Evolutionary conservation across 2,797 vertebrate species (phyloP), one percentile per base, ranked within the genome.

Genomic region (Semotilus atromaculatus): DNA sequence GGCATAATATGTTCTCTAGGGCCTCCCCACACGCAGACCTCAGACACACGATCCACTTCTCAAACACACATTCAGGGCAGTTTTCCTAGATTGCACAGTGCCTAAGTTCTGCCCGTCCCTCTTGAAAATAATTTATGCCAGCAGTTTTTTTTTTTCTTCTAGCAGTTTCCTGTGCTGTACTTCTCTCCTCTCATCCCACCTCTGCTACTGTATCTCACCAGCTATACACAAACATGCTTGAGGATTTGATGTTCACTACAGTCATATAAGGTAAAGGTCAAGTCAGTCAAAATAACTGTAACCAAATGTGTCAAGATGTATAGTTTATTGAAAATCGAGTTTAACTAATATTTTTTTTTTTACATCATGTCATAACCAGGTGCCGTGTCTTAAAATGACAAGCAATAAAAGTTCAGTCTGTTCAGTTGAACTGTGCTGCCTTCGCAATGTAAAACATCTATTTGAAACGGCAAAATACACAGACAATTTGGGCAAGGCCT

Each of bases 21-120:
- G 78, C 40, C 26, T 80, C 18, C 26, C 7, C 26, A 45, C 77
- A 48, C 2, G 0, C 38, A 64, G 31, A 75, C 73, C 60, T 64
- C 60, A 64, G 55, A 48, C 26, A 13, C 76, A 79, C n/a, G 9
- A 66, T 79, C 76, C 60, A 45, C 26, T 62, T 79, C 21, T 36
- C 29, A 80, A 51, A 48, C 62, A 80, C 19, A n/a, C 40, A 80
- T 67, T 53, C 21, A 34, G 13, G 62, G 26, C 62, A 36, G 29
- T 1, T 67, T 80, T 66, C 62, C 78, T 51, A 64, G 29, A 34
- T 21, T 74, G 45, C 18, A 21, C 19, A 5, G 4, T 0, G 18
- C 26, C 19, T 53, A 1, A 16, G 43, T 80, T 80, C 62, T 64
- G 29, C 29, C 26, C 7, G 0, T 13, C 29, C 16, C 29, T 34